Evolutionary conservation across 2,797 vertebrate species (phyloP), one percentile per base, ranked within the genome.

Genomic region (Amniataba percoides): DNA sequence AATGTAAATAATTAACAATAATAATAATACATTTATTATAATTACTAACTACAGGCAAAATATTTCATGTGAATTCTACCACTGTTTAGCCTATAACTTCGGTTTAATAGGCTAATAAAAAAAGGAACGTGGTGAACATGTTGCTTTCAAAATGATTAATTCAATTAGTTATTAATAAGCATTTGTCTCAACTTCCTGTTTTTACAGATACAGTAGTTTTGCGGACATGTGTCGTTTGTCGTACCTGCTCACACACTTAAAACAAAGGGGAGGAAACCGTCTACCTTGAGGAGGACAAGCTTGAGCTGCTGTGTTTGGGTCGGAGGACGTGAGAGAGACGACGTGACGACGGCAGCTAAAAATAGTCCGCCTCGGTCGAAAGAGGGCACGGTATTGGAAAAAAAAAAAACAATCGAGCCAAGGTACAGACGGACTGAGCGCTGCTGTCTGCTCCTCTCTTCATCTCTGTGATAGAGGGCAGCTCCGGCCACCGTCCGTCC

Each of bases 341-440:
- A 85, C 88, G 86, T 88, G 92, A 93, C 85, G 94, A 93, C 86
- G 84, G 82, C 27, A 82, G 87, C 95, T 96, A 96, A 94, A 96
- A 96, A 97, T 97, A 97, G 93, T 86, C 72, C 68, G 63, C 74
- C 74, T 85, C 51, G 56, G 40, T 80, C 53, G 83, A 85, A 81
- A 83, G 90, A 78, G 87, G 86, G 74, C 88, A 85, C 63, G 82
- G 51, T 77, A 81, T 64, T n/a, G n/a, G n/a, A 31, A 31, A 31
- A 31, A 3, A 31, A 31, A 31, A 3, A 31, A 31, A 31, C 5
- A 67, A 77, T 71, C 65, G 48, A 59, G 85, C 60, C 68, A 82
- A 79, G 77, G 80, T 68, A 74, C 78, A 58, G 90, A 76, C 71
- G 87, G 79, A 61, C 81, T 73, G 74, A 77, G 80, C 68, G 64